Base-by-base conservation (phyloP, 2,888 invertebrate genomes). In the Salticus scenicus region DNA sequence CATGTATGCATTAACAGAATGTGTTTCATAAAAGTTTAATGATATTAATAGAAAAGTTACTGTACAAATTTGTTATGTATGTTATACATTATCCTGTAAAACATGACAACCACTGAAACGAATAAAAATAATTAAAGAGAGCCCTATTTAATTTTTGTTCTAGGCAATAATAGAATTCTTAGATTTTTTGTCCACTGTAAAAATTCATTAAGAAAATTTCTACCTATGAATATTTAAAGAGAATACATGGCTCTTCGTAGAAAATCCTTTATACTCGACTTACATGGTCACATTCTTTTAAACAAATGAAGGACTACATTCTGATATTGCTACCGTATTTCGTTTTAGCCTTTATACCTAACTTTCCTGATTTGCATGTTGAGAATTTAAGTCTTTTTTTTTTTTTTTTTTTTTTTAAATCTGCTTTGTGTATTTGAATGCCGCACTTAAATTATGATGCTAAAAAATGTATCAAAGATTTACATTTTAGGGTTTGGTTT, bases 31-130 rank as follows among this genome's bases (percentile, higher is more conserved):
- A 20, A 57, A 57, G 4, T 57, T 57, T 57, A 24, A 57, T 24
- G 24, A 57, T 57, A 57, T 57, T 57, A 57, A 57, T 57, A 57
- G 57, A 57, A 24, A 57, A 57, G 20, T 57, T 57, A 57, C 57
- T 24, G 57, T 57, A 57, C 57, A 57, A 57, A 57, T 57, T 24
- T 24, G 57, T 24, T 57, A 57, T 57, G 17, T 24, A 57, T 24
- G 57, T 57, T 5, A 24, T 57, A 57, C 57, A 57, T 24, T 17
- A 24, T 57, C 57, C 57, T 57, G 57, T 57, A 4, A 24, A 24
- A 57, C 57, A 57, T 12, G 57, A 57, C 57, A 57, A 57, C 57
- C 12, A 4, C 57, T 17, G 42, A 47, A 47, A 17, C 42, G 42
- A 47, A 47, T 47, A 12, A 57, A 57, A 57, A 57, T 24, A 57